Conservation (phyloP, 2,888 invertebrate genomes). For the Gnatocerus cornutus region DNA sequence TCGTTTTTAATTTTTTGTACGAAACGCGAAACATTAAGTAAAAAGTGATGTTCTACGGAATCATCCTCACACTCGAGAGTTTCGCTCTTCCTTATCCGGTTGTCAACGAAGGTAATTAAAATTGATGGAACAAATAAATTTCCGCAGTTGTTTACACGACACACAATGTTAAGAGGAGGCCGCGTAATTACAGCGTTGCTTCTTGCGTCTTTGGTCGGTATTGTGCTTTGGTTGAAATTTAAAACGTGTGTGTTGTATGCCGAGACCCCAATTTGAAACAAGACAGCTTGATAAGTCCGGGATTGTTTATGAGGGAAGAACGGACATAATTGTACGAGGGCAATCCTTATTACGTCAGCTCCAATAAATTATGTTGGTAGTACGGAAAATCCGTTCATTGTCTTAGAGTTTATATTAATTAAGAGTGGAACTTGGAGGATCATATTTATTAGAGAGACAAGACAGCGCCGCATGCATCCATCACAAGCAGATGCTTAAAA, state of each 20-base stretch:
- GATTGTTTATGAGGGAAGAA: conserved; percentile 44
- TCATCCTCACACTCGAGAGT: conserved; percentile 18
- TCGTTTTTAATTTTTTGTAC: conserved; percentile 23
- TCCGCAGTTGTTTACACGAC: conserved; percentile 36
- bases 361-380: conserved; percentile 43
- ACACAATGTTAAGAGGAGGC: conserved; percentile 32
- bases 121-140: conserved; percentile 41
- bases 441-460: conserved; percentile 1
- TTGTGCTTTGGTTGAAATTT: conserved; percentile 31
- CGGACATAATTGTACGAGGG: conserved; percentile 45
- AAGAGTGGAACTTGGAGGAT: conserved; percentile 5
- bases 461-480: background rate
- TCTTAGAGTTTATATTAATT: conserved; percentile 27
- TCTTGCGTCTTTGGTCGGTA: conserved; percentile 34
- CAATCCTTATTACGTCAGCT: conserved; percentile 42
- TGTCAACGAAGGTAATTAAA: conserved; percentile 36
- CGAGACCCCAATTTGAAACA: conserved; percentile 31
- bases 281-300: conserved; percentile 46
- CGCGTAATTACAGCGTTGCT: conserved; percentile 31
- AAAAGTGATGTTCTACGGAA: conserved; percentile 16
- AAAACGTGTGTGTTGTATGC: conserved; percentile 15
- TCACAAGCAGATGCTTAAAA: background rate
- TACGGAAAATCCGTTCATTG: conserved; percentile 41
- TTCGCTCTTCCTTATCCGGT: conserved; percentile 6
- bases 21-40: conserved; percentile 10